Evolutionary conservation across 2,113 vertebrate genomes (phyloP).

Genomic region (Nestor notabilis): DNA sequence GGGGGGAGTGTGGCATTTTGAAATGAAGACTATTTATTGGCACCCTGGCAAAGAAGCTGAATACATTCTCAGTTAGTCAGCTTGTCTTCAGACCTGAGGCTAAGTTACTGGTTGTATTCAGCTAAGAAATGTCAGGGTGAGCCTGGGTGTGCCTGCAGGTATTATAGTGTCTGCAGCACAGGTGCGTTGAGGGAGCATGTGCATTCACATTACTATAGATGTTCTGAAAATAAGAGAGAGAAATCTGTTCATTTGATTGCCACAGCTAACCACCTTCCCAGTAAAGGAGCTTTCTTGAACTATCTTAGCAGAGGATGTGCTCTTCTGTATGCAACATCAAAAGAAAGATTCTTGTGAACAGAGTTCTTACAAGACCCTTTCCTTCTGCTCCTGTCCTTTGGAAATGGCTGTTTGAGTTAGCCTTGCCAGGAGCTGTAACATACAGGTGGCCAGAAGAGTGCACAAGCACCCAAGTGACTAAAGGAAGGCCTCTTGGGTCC

Average conservation of each 20-base stretch:
- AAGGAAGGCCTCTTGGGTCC: background rate
- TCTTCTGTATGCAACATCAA: background rate
- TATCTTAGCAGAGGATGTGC: background rate
- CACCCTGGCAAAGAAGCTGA: background rate
- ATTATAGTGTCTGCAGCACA: background rate
- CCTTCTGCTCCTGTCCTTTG: background rate
- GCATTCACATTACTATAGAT: background rate
- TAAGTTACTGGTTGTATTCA: background rate
- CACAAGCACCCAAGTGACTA: background rate
- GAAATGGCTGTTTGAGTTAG: background rate
- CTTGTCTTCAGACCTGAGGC: background rate
- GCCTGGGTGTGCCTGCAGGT: background rate
- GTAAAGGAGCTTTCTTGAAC: background rate
- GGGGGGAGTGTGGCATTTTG: background rate
- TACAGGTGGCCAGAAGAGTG: background rate
- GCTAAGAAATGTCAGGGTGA: background rate
- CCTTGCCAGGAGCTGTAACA: background rate
- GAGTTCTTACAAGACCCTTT: background rate
- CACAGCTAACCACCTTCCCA: background rate
- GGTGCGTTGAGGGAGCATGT: background rate
- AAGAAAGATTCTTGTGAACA: background rate
- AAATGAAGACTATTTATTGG: background rate
- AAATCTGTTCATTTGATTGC: background rate
- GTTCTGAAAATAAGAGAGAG: background rate
- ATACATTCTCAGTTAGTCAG: background rate